Evolutionary conservation across 2,888 invertebrate species (phyloP).

Genomic region (Noctuana brunneofusca): DNA sequence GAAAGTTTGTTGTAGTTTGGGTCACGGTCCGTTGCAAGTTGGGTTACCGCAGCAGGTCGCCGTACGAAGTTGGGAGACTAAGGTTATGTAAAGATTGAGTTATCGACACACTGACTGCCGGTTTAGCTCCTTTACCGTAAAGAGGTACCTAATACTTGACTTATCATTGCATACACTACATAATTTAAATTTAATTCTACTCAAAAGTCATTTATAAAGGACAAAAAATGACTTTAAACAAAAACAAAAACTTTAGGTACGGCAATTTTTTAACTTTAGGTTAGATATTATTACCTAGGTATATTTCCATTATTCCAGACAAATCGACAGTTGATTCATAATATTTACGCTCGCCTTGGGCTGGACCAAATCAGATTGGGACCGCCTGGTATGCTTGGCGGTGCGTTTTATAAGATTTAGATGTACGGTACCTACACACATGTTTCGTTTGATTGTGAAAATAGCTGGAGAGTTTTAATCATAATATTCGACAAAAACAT

Average conservation of each 20-base stretch:
- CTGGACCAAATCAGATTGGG: slow-evolving; percentile 21
- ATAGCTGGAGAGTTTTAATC: neutral
- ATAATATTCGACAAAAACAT: too few relatives aligned
- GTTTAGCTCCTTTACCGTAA: too few relatives aligned
- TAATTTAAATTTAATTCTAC: too few relatives aligned
- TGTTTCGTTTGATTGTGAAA: neutral
- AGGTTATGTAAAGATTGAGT: slow-evolving; percentile 12
- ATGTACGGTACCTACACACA: neutral
- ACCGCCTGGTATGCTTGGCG: slow-evolving; percentile 15
- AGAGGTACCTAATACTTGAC: too few relatives aligned
- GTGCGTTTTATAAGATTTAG: slow-evolving; percentile 19
- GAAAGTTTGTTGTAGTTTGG: neutral
- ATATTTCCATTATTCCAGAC: slow-evolving; percentile 4
- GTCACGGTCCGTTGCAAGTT: neutral
- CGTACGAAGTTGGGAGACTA: neutral
- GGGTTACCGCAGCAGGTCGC: slow-evolving; percentile 1
- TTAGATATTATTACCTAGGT: neutral
- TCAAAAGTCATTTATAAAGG: neutral
- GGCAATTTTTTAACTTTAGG: neutral
- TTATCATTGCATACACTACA: too few relatives aligned
- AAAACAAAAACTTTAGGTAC: neutral
- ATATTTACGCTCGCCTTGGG: slow-evolving; percentile 14
- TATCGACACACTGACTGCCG: neutral
- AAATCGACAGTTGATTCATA: neutral
- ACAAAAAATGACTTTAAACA: neutral